Percentiles rank a stretch among this genome's conserved stretches.
Conservation (phyloP, 2,113 vertebrate genomes). For the Vulpes lagopus region DNA sequence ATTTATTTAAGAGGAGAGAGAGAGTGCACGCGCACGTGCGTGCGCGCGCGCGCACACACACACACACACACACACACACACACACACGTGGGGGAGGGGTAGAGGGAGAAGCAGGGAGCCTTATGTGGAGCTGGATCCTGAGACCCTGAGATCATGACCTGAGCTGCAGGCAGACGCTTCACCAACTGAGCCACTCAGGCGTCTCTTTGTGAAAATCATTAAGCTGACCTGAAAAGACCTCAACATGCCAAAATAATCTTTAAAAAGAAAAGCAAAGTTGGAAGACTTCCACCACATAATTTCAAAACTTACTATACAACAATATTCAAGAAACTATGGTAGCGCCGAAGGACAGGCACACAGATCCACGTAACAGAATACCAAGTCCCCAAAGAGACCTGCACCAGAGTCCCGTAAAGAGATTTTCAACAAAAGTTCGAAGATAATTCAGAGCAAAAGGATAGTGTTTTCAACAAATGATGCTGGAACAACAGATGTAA, state of each 20-base stretch:
- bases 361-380: background rate
- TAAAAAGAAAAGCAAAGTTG: background rate
- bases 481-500: background rate
- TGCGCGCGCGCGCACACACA: no score
- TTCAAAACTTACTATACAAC: background rate
- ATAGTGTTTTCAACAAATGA: background rate
- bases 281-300: background rate
- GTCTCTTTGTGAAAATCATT: background rate
- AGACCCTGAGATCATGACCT: no score
- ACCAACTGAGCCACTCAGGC: no score
- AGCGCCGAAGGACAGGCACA: background rate
- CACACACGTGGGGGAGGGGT: no score
- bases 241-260: background rate
- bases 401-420: background rate
- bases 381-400: background rate
- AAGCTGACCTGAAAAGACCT: conserved; percentile 5
- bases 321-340: background rate
- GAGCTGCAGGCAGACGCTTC: no score
- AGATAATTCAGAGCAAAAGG: background rate
- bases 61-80: no score
- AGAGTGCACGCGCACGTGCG: no score
- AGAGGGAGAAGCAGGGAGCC: no score
- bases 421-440: conserved; percentile 7
- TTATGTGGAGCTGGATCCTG: no score
- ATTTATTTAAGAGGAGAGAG: no score